Conservation (phyloP, 2,113 vertebrate genomes). For the Brienomyrus brachyistius region DNA sequence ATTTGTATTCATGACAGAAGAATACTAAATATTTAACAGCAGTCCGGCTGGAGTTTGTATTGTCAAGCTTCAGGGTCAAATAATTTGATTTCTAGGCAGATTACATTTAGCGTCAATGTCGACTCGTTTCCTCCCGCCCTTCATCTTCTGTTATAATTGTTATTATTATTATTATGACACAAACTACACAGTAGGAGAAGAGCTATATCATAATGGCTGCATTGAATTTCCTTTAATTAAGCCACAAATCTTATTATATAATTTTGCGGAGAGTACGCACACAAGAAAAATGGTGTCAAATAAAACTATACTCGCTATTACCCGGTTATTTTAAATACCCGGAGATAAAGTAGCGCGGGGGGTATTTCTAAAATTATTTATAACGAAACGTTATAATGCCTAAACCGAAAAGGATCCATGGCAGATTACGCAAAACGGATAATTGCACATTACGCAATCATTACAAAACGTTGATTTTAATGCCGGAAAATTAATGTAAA, state of each 20-base stretch:
- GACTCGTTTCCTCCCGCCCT: constrained; percentile 41
- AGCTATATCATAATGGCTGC: constrained; percentile 42
- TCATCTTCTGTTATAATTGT: constrained; percentile 25
- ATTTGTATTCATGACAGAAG: constrained; percentile 97
- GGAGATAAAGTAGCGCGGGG: not conserved
- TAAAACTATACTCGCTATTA: not conserved
- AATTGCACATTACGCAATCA: constrained; percentile 17
- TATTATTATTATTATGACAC: not conserved
- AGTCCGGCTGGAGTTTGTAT: constrained; percentile 79
- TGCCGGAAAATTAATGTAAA: constrained; percentile 29
- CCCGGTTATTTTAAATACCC: not conserved
- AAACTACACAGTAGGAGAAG: constrained; percentile 31
- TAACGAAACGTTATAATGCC: constrained; percentile 26
- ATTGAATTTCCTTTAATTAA: constrained; percentile 57
- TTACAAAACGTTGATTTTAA: constrained; percentile 44
- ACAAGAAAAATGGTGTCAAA: not conserved
- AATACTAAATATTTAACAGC: constrained; percentile 93
- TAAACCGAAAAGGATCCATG: not conserved
- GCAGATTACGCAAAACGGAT: constrained; percentile 13
- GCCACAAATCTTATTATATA: constrained; percentile 26
- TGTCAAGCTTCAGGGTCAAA: constrained; percentile 81
- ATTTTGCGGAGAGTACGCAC: not conserved
- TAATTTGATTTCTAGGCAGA: constrained; percentile 94
- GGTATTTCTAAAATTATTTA: not conserved
- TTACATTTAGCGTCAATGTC: constrained; percentile 84